Percentiles rank a stretch among this genome's conserved stretches.
Conservation (phyloP, 1,140 invertebrate genomes). For the Atta cephalotes region DNA sequence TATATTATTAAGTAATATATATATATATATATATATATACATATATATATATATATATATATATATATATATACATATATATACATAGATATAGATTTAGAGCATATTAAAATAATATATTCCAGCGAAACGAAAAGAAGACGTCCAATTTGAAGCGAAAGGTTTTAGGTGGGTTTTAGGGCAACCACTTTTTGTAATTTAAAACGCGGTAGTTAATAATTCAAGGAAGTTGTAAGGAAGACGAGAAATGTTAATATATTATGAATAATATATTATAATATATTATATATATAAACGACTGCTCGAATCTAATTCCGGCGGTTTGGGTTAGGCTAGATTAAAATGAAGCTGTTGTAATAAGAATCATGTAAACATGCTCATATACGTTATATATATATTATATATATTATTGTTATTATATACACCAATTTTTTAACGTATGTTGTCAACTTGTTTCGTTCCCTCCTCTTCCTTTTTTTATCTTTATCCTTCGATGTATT, state of each 20-base stretch:
- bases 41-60: slow-evolving; percentile 9
- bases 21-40: too few relatives aligned
- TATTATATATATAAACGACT: slow-evolving; percentile 1
- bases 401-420: slow-evolving; percentile 83
- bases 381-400: slow-evolving; percentile 78
- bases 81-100: slow-evolving; percentile 20
- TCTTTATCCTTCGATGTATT: background rate
- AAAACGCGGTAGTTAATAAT: slow-evolving; percentile 33
- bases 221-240: background rate
- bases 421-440: slow-evolving; percentile 74
- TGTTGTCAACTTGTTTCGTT: slow-evolving; percentile 25
- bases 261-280: slow-evolving; percentile 54
- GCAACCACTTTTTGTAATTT: slow-evolving; percentile 45
- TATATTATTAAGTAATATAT: too few relatives aligned
- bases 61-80: slow-evolving; percentile 11
- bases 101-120: slow-evolving; percentile 23
- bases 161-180: slow-evolving; percentile 37
- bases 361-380: slow-evolving; percentile 81
- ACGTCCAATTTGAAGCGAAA: slow-evolving; percentile 11
- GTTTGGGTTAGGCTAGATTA: slow-evolving; percentile 78
- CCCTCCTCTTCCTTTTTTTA: background rate
- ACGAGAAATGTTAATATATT: slow-evolving; percentile 64
- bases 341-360: slow-evolving; percentile 81
- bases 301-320: slow-evolving; percentile 55
- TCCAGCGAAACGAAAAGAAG: slow-evolving; percentile 8